phyloP scores from a whole-genome alignment of 2,888 invertebrate genomes.

The Aromia moschata region DNA sequence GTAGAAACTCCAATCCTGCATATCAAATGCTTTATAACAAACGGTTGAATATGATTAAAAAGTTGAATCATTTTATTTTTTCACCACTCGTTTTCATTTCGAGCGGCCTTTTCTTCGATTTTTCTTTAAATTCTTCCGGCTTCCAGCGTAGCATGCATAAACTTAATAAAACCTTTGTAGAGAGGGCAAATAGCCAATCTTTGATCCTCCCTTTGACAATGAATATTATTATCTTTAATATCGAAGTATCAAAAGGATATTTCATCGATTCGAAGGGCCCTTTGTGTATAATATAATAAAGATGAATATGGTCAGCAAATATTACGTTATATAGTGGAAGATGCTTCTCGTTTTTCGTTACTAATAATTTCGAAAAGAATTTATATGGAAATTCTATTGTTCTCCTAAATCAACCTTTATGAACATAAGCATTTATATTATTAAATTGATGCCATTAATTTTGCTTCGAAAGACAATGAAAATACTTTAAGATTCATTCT shows the following conservation, averaged over 20 bases:
- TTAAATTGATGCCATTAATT: no score
- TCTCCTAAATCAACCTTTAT: no score
- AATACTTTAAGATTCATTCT: no score
- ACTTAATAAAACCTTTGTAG: conserved; percentile 23
- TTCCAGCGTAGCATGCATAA: conserved; percentile 11
- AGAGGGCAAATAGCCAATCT: conserved; percentile 29
- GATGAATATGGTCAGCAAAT: conserved; percentile 17
- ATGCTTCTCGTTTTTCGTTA: background rate
- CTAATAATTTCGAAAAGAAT: conserved; percentile 1
- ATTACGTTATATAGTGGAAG: background rate
- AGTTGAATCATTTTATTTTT: no score
- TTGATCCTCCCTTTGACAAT: conserved; percentile 33
- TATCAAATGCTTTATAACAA: no score
- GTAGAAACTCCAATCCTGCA: no score
- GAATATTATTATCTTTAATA: conserved; percentile 30
- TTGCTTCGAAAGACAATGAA: no score
- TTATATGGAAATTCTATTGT: no score
- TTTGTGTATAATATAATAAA: conserved; percentile 15
- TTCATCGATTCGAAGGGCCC: conserved; percentile 9
- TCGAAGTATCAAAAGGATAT: conserved; percentile 17
- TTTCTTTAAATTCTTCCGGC: conserved; percentile 5
- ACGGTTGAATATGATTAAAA: no score
- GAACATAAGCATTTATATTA: no score
- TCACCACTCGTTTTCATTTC: conserved; percentile 1
- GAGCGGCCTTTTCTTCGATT: conserved; percentile 9